Evolutionary conservation across 2,113 vertebrate genomes (phyloP), one percentile per base, ranked within the genome.

Genomic region (Formicarius rufipectus): DNA sequence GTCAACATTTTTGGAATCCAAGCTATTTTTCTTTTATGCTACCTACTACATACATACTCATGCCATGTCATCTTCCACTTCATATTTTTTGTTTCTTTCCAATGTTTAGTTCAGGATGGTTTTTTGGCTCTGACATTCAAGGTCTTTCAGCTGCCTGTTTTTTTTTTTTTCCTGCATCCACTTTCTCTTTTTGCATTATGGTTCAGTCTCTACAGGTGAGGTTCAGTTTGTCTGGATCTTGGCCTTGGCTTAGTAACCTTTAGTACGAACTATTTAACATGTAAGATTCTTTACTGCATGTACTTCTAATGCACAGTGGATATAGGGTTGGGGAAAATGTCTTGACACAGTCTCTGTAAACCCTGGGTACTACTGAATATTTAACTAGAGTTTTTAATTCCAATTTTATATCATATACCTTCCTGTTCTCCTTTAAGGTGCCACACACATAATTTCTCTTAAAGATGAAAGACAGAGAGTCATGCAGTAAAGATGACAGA

Each of bases 1-100:
- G 50, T 23, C 3, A 73, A 59, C 2, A 15, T 64, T 96, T 95
- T 74, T 96, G 25, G 40, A 92, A 93, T 72, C 10, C 49, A 81
- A 78, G 20, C 9, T 49, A 6, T 81, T 90, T 71, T 92, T 67
- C 40, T 87, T 95, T 56, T 56, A 42, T 63, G 44, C 24, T 90
- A 81, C 23, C 31, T 67, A 35, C 62, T 83, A 52, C 28, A 39
- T 28, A 30, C 4, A 12, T 55, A 15, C 5, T 47, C 12, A 24
- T 31, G 5, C 9, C 39, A 22, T n/a, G 39, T 56, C 74, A 12
- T n/a, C 25, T 28, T 85, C 11, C 2, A 28, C 12, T 84, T 78
- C 23, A 47, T 60, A 37, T 3, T 24, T 91, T 73, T 81, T 79
- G 14, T 14, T 82, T 79, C 45, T 82, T 81, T 77, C 20, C 3